These are phyloP conservation scores for Percina caprodes DNA, from an alignment of 2,113 vertebrate species.

Conservation along the genomic window DNA sequence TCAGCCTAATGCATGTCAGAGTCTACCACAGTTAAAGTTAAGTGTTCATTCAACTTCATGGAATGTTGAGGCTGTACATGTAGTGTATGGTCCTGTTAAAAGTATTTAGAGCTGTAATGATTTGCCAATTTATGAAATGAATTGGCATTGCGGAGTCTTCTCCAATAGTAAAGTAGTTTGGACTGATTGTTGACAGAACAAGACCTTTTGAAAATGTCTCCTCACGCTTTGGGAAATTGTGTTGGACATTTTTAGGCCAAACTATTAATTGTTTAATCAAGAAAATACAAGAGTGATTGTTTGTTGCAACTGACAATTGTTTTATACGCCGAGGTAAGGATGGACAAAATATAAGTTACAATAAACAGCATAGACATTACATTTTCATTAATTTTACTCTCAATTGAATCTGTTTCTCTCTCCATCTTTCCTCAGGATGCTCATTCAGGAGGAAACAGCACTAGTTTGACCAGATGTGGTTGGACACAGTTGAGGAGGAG, in stretches of 20 bases:
- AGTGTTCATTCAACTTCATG: too few relatives aligned
- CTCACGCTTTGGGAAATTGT: too few relatives aligned
- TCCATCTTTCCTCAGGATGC: slow-evolving; percentile 73
- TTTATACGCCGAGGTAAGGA: neutral
- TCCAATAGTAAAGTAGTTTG: neutral
- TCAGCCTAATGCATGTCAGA: too few relatives aligned
- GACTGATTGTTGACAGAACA: neutral
- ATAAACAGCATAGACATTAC: neutral
- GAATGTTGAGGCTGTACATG: too few relatives aligned
- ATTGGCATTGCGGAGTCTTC: too few relatives aligned
- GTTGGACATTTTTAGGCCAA: neutral
- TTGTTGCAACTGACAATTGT: neutral
- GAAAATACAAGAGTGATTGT: neutral
- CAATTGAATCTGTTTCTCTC: neutral
- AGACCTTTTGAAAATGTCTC: neutral
- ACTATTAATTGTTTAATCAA: neutral
- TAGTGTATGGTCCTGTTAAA: too few relatives aligned
- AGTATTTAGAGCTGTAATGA: too few relatives aligned
- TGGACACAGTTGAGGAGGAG: slow-evolving; percentile 29
- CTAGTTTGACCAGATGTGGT: slow-evolving; percentile 59
- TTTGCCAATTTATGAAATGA: too few relatives aligned
- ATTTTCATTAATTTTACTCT: neutral
- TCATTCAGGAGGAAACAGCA: slow-evolving; percentile 88
- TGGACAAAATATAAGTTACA: neutral
- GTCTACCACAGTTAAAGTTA: too few relatives aligned